These are phyloP conservation scores for Lontra canadensis DNA, from an alignment of 2,113 vertebrate genomes.

Conservation along the genomic window DNA sequence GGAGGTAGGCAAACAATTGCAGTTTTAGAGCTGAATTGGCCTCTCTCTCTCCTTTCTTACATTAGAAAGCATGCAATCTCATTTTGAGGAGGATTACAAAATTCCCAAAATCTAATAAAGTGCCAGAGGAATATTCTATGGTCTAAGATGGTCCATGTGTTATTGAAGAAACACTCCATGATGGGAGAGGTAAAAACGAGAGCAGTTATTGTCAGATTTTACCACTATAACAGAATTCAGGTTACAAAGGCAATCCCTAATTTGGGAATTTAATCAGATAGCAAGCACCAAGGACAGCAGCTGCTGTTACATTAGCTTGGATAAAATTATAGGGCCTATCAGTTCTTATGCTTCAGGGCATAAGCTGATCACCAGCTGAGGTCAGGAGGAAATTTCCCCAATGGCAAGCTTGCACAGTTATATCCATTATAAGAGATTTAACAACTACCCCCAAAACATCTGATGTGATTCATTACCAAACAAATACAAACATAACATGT, in stretches of 20 bases:
- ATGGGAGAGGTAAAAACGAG: constrained; percentile 14
- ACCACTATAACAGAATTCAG: constrained; percentile 34
- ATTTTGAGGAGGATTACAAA: constrained; percentile 62
- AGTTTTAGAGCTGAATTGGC: constrained; percentile 78
- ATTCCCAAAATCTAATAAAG: constrained; percentile 67
- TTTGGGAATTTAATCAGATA: constrained; percentile 77
- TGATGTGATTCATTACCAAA: constrained; percentile 66
- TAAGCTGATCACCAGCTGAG: constrained; percentile 78
- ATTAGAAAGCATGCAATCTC: constrained; percentile 62
- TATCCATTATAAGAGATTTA: constrained; percentile 70
- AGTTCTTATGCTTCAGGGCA: constrained; percentile 74
- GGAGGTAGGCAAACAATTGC: constrained; percentile 83
- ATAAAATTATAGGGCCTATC: constrained; percentile 77
- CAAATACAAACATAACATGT: constrained; percentile 19
- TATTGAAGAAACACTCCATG: not conserved
- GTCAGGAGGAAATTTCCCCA: constrained; percentile 76
- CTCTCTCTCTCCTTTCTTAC: constrained; percentile 62
- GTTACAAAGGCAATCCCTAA: constrained; percentile 74
- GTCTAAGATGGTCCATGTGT: not conserved
- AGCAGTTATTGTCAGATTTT: constrained; percentile 43
- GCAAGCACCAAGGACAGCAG: constrained; percentile 73
- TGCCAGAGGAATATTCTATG: not conserved
- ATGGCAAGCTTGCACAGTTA: constrained; percentile 50
- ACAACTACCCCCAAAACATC: constrained; percentile 68
- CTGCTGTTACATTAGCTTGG: constrained; percentile 72